Conservation (phyloP, 1,140 invertebrate species). For the Diprion similis region DNA sequence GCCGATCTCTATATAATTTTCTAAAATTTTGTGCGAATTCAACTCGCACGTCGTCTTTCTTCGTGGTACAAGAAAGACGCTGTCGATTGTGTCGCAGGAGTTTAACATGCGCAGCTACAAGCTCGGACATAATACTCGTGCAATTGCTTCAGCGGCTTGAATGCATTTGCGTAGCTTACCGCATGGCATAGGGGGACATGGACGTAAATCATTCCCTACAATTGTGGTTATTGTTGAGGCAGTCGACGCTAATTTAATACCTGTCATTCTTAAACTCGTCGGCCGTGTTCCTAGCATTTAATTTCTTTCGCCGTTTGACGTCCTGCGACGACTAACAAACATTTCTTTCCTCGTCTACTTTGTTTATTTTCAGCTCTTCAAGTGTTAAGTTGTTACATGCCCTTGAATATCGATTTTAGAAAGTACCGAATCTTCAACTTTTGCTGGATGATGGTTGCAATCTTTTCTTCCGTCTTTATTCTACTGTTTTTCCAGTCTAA, state of each 20-base stretch:
- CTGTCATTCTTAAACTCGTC: not conserved
- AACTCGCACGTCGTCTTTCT: not conserved
- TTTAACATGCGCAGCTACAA: not conserved
- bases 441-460: too few relatives aligned
- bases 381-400: not conserved
- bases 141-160: too few relatives aligned
- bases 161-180: not conserved
- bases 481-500: too few relatives aligned
- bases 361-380: not conserved
- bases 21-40: too few relatives aligned
- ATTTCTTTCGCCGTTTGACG: not conserved
- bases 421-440: too few relatives aligned
- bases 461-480: too few relatives aligned
- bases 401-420: not conserved
- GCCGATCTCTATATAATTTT: too few relatives aligned
- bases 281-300: not conserved
- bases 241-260: slow-evolving; percentile 3
- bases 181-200: not conserved
- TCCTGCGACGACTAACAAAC: not conserved
- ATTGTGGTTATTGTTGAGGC: not conserved
- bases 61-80: not conserved
- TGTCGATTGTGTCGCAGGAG: not conserved
- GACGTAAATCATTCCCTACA: not conserved
- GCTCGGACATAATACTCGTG: not conserved
- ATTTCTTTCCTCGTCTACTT: not conserved